phyloP scores from a whole-genome alignment of 2,797 vertebrate species.

The Hypotaenidia philippensis region DNA sequence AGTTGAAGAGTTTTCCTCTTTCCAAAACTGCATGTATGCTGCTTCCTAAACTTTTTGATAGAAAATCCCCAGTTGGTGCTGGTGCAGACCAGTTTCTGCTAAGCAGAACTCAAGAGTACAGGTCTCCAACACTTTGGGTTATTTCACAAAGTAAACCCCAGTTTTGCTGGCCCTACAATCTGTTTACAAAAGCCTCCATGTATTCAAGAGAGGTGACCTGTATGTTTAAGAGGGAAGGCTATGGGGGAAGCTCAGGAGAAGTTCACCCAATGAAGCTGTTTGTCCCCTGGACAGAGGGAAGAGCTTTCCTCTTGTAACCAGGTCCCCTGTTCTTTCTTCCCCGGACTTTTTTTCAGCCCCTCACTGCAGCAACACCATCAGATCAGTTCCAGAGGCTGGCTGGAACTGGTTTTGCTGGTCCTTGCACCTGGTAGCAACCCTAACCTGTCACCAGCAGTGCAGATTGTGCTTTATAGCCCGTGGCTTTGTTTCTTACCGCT shows the following conservation, averaged over 20 bases:
- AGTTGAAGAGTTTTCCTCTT: conserved; percentile 78
- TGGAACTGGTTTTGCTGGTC: background rate
- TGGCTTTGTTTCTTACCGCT: background rate
- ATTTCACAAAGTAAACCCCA: background rate
- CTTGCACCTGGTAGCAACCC: background rate
- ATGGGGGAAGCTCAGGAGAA: background rate
- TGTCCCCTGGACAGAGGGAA: background rate
- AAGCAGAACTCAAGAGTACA: background rate
- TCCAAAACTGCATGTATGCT: conserved; percentile 81
- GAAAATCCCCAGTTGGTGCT: background rate
- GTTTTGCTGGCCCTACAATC: background rate
- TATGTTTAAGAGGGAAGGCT: background rate
- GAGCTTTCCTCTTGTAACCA: too few species aligned
- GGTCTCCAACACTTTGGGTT: background rate
- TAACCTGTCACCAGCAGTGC: too few species aligned
- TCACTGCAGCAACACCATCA: background rate
- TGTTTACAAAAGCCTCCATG: background rate
- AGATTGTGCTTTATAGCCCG: background rate
- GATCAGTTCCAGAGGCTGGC: background rate
- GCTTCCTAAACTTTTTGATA: background rate
- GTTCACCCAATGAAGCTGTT: background rate
- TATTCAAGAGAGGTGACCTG: background rate
- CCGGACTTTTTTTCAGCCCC: background rate
- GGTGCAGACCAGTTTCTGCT: background rate
- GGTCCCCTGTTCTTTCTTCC: background rate